These are phyloP conservation scores for Neopelma chrysocephalum DNA, from an alignment of 2,797 vertebrate genomes.

Conservation along the genomic window DNA sequence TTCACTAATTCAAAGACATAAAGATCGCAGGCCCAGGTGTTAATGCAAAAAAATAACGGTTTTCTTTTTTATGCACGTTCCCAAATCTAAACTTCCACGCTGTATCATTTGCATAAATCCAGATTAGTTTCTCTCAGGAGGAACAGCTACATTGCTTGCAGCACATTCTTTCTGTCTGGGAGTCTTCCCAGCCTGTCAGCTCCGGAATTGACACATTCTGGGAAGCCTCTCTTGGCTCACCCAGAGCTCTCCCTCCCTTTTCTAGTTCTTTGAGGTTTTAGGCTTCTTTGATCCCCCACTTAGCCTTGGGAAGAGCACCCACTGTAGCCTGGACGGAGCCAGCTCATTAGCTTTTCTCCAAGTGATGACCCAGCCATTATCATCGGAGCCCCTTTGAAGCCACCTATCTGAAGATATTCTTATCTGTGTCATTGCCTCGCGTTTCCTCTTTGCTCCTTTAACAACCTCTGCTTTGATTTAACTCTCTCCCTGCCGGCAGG, in stretches of 20 bases:
- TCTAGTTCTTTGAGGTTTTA: constrained; percentile 11
- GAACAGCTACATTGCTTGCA: neutral
- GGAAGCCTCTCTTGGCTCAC: constrained; percentile 30
- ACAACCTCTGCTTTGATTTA: neutral
- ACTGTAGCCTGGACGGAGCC: neutral
- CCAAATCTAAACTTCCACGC: neutral
- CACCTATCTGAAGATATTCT: neutral
- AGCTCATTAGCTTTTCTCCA: neutral
- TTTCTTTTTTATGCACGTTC: neutral
- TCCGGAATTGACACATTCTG: constrained; percentile 6
- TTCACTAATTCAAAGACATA: neutral
- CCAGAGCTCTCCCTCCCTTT: neutral
- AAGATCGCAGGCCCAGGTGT: neutral
- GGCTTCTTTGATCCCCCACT: constrained; percentile 39
- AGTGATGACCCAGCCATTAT: neutral
- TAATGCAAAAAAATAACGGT: neutral
- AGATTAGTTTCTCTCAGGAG: neutral
- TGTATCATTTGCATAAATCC: neutral
- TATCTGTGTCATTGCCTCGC: constrained; percentile 34
- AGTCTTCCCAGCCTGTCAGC: constrained; percentile 31
- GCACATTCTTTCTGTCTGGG: neutral
- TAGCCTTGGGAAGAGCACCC: neutral
- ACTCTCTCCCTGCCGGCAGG: neutral
- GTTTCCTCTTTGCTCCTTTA: constrained; percentile 29
- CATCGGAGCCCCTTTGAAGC: constrained; percentile 24